phyloP scores from a whole-genome alignment of 2,888 invertebrate genomes.

The Drosophila atripex region DNA sequence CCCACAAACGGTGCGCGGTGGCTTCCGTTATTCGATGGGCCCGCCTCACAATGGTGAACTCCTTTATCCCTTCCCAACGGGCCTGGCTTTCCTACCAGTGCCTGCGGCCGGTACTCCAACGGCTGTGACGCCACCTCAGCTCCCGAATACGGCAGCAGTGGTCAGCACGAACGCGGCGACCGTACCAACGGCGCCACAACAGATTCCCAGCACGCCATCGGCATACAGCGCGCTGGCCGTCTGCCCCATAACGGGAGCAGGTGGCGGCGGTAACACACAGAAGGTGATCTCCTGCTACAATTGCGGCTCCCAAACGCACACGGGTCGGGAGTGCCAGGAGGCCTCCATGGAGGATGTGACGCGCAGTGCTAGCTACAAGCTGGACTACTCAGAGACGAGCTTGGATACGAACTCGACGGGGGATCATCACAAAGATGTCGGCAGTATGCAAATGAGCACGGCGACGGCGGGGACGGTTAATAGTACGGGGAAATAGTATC shows the following conservation, averaged over 20 bases:
- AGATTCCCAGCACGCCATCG: conserved; percentile 39
- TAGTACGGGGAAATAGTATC: conserved; percentile 62
- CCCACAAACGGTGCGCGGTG: conserved; percentile 66
- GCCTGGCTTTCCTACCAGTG: conserved; percentile 75
- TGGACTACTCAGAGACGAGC: conserved; percentile 85
- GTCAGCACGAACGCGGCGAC: conserved; percentile 64
- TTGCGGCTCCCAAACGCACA: conserved; percentile 93
- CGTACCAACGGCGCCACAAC: conserved; percentile 72
- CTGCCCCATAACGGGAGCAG: conserved; percentile 66
- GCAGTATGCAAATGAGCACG: conserved; percentile 51
- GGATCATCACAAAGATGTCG: conserved; percentile 54
- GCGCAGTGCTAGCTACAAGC: conserved; percentile 88
- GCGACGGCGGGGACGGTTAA: conserved; percentile 50
- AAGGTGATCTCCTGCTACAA: conserved; percentile 91
- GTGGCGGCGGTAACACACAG: conserved; percentile 40
- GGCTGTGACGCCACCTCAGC: conserved; percentile 69
- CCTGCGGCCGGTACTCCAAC: conserved; percentile 59
- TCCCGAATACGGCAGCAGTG: conserved; percentile 56
- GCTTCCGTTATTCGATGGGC: conserved; percentile 83
- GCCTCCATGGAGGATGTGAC: conserved; percentile 97
- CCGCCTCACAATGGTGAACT: conserved; percentile 85
- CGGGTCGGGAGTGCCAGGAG: conserved; percentile 94
- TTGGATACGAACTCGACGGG: conserved; percentile 45
- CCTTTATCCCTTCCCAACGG: conserved; percentile 84
- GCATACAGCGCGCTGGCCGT: conserved; percentile 73